phyloP scores from a whole-genome alignment of 2,113 vertebrate genomes.

The Saccopteryx leptura region DNA sequence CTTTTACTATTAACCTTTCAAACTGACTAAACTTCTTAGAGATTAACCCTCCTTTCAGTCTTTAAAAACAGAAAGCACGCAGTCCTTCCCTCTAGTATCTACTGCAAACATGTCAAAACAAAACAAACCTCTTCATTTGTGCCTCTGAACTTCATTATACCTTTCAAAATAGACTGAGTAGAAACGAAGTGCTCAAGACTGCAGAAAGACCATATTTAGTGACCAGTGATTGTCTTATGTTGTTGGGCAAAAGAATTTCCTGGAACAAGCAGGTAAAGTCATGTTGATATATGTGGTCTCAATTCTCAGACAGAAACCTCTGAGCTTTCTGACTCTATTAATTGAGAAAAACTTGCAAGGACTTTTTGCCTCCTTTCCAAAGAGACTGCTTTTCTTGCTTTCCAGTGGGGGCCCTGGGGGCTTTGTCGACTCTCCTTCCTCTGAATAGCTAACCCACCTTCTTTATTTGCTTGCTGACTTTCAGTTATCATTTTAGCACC shows the following conservation, averaged over 20 bases:
- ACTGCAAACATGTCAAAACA: neutral
- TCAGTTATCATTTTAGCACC: neutral
- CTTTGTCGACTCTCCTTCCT: neutral
- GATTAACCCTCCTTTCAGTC: constrained; percentile 6
- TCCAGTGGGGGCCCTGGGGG: neutral
- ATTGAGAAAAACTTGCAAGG: neutral
- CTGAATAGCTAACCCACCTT: neutral
- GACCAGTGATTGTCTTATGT: neutral
- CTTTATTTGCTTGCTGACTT: neutral
- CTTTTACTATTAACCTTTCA: neutral
- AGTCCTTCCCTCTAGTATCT: neutral
- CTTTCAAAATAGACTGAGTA: constrained; percentile 1
- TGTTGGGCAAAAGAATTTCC: constrained; percentile 17
- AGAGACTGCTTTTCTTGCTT: neutral
- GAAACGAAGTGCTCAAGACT: neutral
- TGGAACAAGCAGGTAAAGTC: neutral
- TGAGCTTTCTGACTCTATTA: neutral
- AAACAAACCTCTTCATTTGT: neutral
- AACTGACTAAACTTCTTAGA: neutral
- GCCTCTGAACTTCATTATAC: neutral
- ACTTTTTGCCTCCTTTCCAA: neutral
- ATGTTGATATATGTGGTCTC: neutral
- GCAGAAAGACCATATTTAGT: neutral
- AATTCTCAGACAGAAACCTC: neutral
- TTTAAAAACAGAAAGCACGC: neutral